These are phyloP conservation scores for Strigops habroptila DNA, from an alignment of 2,113 vertebrate genomes.

Conservation along the genomic window DNA sequence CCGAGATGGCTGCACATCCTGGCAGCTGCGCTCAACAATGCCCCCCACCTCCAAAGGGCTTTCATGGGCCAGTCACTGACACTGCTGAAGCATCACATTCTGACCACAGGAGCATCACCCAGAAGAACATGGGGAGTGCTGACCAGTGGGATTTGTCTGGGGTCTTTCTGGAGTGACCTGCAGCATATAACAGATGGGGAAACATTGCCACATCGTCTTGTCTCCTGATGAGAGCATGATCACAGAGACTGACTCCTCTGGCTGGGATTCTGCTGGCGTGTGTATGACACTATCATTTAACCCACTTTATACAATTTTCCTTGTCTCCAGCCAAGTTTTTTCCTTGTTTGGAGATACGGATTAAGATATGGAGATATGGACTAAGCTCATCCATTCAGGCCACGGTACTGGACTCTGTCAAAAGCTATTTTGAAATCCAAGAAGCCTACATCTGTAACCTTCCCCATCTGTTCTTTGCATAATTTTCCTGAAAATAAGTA, in stretches of 20 bases:
- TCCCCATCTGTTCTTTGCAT: not conserved
- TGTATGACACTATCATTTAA: not conserved
- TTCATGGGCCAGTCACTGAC: fast-evolving
- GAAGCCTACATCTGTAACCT: not conserved
- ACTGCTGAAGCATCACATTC: not conserved
- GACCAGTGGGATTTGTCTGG: not conserved
- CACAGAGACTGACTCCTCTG: not conserved
- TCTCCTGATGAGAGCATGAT: not conserved
- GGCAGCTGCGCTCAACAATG: fast-evolving
- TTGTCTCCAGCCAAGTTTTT: not conserved
- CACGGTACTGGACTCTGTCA: not conserved
- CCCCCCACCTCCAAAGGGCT: fast-evolving
- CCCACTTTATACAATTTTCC: not conserved
- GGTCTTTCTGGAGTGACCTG: not conserved
- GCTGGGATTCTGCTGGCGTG: not conserved
- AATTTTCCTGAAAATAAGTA: not conserved
- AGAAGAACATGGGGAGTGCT: fast-evolving
- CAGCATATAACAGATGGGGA: fast-evolving
- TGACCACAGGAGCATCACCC: fast-evolving
- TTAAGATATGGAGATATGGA: not conserved
- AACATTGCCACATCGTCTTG: fast-evolving
- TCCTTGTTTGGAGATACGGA: not conserved
- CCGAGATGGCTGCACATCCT: fast-evolving
- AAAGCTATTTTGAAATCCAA: not conserved
- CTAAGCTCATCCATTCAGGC: not conserved